Evolutionary conservation across 2,113 vertebrate species (phyloP).

Genomic region (Indicator indicator): DNA sequence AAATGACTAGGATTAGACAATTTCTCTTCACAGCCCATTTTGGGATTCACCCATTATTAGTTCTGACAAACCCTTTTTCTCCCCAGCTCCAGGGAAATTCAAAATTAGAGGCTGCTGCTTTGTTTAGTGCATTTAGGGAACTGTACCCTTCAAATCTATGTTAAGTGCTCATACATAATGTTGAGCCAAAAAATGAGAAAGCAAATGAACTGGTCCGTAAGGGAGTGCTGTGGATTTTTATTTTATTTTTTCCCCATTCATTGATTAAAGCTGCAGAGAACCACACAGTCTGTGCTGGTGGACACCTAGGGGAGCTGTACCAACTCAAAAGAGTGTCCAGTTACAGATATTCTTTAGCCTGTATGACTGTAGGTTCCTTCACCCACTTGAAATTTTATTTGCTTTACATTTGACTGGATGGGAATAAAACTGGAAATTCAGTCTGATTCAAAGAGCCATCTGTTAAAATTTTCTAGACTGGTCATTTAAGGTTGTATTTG

Average conservation of each 20-base stretch:
- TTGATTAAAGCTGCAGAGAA: neutral
- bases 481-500: neutral
- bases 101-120: slow-evolving; percentile 38
- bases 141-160: neutral
- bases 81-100: slow-evolving; percentile 29
- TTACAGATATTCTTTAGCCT: neutral
- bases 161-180: neutral
- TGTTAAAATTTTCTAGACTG: neutral
- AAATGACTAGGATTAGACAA: slow-evolving; percentile 52
- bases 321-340: neutral
- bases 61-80: slow-evolving; percentile 58
- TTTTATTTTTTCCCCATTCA: neutral
- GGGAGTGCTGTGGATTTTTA: neutral
- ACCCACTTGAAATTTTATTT: accelerated
- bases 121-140: slow-evolving; percentile 7
- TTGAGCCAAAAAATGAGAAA: neutral
- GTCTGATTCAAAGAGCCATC: neutral
- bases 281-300: neutral
- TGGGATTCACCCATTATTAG: slow-evolving; percentile 49
- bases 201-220: neutral
- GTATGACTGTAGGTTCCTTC: neutral
- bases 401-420: neutral
- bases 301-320: neutral
- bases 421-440: neutral
- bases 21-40: slow-evolving; percentile 41